Evolutionary conservation across 1,140 invertebrate species (phyloP), one percentile per base, ranked within the genome.

Genomic region (Samia ricini): DNA sequence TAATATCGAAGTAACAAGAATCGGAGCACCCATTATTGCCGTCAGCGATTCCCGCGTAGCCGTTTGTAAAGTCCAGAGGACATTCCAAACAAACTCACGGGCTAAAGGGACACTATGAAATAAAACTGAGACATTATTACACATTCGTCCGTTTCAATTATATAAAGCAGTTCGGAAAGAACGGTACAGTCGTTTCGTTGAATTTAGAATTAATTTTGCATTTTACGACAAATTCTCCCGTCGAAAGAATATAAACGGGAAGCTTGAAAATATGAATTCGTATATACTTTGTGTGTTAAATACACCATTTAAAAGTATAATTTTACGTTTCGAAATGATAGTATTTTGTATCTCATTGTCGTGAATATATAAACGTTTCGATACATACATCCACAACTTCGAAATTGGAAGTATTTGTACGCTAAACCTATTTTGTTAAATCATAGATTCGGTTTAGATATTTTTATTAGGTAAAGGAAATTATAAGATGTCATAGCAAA

Each of bases 161-260:
- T 80, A 76, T 77, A 54, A 64, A 62, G 15, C 20, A 33, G 21
- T 22, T 20, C 56, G 15, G 56, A n/a, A n/a, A n/a, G n/a, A 19
- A 42, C 56, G 77, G 76, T 71, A 15, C n/a, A n/a, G n/a, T 69
- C 68, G 73, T 64, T 76, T 77, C 72, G 74, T 78, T 64, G 66
- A 75, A 76, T 76, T 76, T 72, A 12, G 63, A 84, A 84, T 81
- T 84, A 84, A 80, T 84, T 84, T 81, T 77, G 72, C 79, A 81
- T 83, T 55, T 55, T 55, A 56, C 55, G 55, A 56, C 23, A 56
- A 15, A 52, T 21, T 42, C 33, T 10, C 12, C 33, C 33, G 26
- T 26, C 26, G 26, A 42, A 1, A 42, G 33, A 42, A 42, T 42
- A 42, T n/a, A 42, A 42, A 3, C 33, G 33, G 33, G 33, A 20